Evolutionary conservation across 2,888 invertebrate species (phyloP).

Genomic region (Caenorhabditis virilis): DNA sequence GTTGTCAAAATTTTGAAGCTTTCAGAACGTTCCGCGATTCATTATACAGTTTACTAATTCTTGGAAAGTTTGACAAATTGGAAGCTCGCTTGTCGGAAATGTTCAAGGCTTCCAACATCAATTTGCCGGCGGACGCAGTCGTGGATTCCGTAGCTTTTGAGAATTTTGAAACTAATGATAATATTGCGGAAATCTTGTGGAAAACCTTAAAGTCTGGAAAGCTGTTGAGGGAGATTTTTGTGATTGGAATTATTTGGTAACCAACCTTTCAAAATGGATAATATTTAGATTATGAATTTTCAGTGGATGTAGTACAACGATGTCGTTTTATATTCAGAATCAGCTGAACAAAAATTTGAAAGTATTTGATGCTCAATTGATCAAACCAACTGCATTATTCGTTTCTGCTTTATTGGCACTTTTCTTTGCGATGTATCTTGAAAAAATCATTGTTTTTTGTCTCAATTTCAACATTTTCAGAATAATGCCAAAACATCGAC

Average conservation of each 20-base stretch:
- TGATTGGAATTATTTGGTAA: background rate
- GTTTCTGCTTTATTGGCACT: background rate
- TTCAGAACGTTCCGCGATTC: too few species aligned
- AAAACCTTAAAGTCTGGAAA: background rate
- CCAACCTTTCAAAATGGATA: too few species aligned
- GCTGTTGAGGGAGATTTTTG: background rate
- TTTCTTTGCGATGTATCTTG: too few species aligned
- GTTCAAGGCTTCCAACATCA: background rate
- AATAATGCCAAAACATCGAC: too few species aligned
- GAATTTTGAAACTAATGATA: background rate
- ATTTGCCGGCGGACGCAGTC: background rate
- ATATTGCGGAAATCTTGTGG: background rate
- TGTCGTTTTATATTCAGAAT: too few species aligned
- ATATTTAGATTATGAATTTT: too few species aligned
- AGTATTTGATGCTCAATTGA: background rate
- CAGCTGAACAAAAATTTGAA: too few species aligned
- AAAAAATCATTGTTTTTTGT: background rate
- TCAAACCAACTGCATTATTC: background rate
- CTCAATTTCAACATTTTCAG: too few species aligned
- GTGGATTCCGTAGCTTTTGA: background rate
- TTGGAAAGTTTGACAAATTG: background rate
- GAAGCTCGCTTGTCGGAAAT: background rate
- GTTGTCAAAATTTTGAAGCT: too few species aligned
- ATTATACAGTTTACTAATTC: background rate
- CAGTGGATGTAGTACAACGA: background rate